These are phyloP conservation scores for Botrylloides violaceus DNA, from an alignment of 23 tunicate genomes.

Conservation along the genomic window DNA sequence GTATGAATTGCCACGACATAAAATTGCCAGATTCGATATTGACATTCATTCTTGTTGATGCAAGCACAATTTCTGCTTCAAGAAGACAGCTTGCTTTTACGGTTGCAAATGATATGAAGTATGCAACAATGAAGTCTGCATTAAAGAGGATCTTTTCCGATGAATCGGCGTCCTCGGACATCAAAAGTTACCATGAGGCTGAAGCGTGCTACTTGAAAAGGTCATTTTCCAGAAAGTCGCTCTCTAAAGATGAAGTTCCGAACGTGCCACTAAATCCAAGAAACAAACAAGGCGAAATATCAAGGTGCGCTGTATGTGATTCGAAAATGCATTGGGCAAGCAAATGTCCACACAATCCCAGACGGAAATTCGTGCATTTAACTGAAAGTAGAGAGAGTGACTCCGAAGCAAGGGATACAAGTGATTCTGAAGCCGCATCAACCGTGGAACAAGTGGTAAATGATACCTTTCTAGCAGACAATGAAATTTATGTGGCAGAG, in stretches of 20 bases:
- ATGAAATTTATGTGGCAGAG: not conserved
- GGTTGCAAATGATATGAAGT: slow-evolving; percentile 21
- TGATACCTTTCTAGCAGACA: not conserved
- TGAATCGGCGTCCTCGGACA: too few relatives aligned
- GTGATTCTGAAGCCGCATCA: not conserved
- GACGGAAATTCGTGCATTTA: not conserved
- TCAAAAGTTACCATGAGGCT: not conserved
- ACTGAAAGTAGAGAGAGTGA: too few relatives aligned
- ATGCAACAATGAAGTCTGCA: slow-evolving; percentile 14
- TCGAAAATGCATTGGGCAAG: slow-evolving; percentile 33
- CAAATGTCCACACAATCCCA: slow-evolving; percentile 19
- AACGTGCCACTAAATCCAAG: not conserved
- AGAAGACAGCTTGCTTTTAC: slow-evolving; percentile 4
- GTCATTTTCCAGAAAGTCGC: not conserved
- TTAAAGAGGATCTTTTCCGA: slow-evolving; percentile 16
- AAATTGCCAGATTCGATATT: slow-evolving; percentile 28
- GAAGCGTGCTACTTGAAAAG: not conserved
- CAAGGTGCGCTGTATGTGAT: slow-evolving; percentile 31
- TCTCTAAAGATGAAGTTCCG: not conserved
- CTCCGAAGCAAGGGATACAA: too few relatives aligned
- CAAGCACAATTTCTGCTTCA: not conserved
- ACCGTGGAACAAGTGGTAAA: not conserved
- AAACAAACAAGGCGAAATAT: slow-evolving; percentile 8
- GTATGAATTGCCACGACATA: not conserved
- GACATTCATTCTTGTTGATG: slow-evolving; percentile 16